Evolutionary conservation across 1,140 invertebrate genomes (phyloP).

Genomic region (Chionoecetes opilio): DNA sequence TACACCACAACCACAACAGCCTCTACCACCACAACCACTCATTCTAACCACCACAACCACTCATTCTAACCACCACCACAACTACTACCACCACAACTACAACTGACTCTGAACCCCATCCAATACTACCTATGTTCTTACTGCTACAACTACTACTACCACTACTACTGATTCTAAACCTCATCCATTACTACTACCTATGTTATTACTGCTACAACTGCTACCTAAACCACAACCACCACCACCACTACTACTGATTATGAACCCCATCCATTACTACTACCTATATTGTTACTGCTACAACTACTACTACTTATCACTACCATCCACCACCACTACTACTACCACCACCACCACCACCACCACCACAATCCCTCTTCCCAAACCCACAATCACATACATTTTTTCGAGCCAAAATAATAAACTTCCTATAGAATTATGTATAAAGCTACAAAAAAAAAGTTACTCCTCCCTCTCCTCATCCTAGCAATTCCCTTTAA

Average conservation of each 20-base stretch:
- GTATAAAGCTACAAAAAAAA: not conserved
- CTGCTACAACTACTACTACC: too few relatives aligned
- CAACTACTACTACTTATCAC: not conserved
- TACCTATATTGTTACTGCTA: not conserved
- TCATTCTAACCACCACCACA: too few relatives aligned
- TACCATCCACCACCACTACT: not conserved
- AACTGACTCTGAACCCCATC: too few relatives aligned
- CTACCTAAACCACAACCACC: not conserved
- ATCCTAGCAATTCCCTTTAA: not conserved
- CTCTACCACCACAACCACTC: too few relatives aligned
- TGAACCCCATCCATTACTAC: not conserved
- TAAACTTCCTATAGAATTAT: too few relatives aligned
- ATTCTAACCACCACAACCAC: too few relatives aligned
- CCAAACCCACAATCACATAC: not conserved
- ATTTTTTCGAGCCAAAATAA: not conserved
- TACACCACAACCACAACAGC: too few relatives aligned
- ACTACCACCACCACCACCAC: not conserved
- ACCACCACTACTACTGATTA: too few relatives aligned
- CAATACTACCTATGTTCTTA: too few relatives aligned
- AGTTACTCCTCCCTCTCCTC: not conserved
- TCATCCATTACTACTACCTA: too few relatives aligned
- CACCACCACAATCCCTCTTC: not conserved
- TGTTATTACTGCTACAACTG: not conserved
- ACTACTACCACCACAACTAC: too few relatives aligned
- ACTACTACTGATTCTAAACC: not conserved